Evolutionary conservation across 2,888 invertebrate genomes (phyloP), one percentile per base, ranked within the genome.

Genomic region (Agrilus cyanescens): DNA sequence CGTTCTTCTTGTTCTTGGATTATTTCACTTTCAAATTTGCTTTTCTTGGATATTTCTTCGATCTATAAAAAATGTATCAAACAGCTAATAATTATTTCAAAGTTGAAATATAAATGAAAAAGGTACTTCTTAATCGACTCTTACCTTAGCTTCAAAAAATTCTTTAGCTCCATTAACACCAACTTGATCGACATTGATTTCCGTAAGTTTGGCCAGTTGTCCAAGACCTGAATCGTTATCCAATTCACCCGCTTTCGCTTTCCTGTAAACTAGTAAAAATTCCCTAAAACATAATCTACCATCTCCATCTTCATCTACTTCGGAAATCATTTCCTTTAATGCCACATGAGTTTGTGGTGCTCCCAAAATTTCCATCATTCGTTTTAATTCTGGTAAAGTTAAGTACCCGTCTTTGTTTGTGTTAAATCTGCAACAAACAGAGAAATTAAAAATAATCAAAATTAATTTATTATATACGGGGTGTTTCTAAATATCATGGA

Each of bases 341-440:
- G 89, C 89, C 41, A 96, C 72, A 67, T 96, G 95, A 0, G 96
- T 96, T 68, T 96, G 96, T 12, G 96, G 95, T 2, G 89, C 93
- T 8, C 89, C 91, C 43, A 96, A 69, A 47, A 88, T 83, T 67
- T 96, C 96, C 95, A 95, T 95, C 93, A 95, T 94, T 18, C 84
- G 72, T 66, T 96, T 96, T 51, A 96, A 71, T 67, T 96, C 95
- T 18, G 78, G 78, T 50, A 96, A 70, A 66, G 91, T 90, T 53
- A 96, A 75, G 63, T 76, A 94, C 32, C 89, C 90, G 66, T 96
- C 94, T 50, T 74, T 78, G 33, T 87, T 87, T 48, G 82, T 83
- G 63, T 95, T 94, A 66, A 87, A 95, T 68, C 94, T 95, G 73
- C 2, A 74, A 74, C 43, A 41, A 51, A 44, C n/a, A 25, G 4